Conservation (phyloP, 2,797 vertebrate genomes). For the Remorina albescens region DNA sequence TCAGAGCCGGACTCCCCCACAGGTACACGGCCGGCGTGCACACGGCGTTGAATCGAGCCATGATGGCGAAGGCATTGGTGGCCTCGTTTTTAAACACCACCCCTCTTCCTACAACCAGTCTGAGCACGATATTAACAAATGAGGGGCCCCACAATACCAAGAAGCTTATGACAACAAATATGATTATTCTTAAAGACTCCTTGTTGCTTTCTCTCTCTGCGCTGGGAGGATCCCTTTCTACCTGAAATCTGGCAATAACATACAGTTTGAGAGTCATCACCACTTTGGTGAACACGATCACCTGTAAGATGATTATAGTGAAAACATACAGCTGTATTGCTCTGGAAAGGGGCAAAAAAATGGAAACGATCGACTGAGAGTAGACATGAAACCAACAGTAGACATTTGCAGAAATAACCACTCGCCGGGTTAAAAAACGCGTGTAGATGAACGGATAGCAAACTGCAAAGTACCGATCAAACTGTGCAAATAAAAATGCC, state of each 20-base stretch:
- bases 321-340: slow-evolving; percentile 53
- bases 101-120: slow-evolving; percentile 33
- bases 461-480: slow-evolving; percentile 69
- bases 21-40: slow-evolving; percentile 74
- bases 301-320: slow-evolving; percentile 49
- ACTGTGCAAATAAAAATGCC: slow-evolving; percentile 76
- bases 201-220: slow-evolving; percentile 69
- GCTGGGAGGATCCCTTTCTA: slow-evolving; percentile 61
- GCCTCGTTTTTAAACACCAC: slow-evolving; percentile 71
- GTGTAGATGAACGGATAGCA: slow-evolving; percentile 66
- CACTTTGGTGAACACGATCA: slow-evolving; percentile 67
- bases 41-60: slow-evolving; percentile 73
- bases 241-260: slow-evolving; percentile 67
- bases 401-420: slow-evolving; percentile 68
- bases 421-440: slow-evolving; percentile 62
- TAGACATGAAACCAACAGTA: slow-evolving; percentile 77
- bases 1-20: slow-evolving; percentile 76
- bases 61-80: slow-evolving; percentile 70
- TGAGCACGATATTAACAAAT: slow-evolving; percentile 68
- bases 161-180: slow-evolving; percentile 81
- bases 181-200: slow-evolving; percentile 74
- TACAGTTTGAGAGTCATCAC: slow-evolving; percentile 78
- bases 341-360: slow-evolving; percentile 50
- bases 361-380: slow-evolving; percentile 39
- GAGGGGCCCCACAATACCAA: slow-evolving; percentile 77